Percentiles rank a stretch among this genome's conserved stretches.
phyloP scores from a whole-genome alignment of 2,888 invertebrate species.

The Conomelus anceps region DNA sequence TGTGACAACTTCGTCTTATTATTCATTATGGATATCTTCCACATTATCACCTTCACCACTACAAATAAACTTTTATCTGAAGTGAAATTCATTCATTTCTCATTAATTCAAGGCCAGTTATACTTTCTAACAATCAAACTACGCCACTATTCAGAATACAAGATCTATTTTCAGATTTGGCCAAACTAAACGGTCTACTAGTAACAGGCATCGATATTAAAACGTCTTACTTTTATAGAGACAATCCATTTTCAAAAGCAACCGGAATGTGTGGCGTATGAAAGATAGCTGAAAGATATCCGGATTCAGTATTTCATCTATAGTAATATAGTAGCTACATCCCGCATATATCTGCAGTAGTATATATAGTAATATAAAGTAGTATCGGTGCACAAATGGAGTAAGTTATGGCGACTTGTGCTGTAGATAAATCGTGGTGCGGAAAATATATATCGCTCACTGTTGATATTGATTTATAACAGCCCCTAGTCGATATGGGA shows the following conservation, averaged over 20 bases:
- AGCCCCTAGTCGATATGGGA: not conserved
- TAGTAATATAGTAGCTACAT: not conserved
- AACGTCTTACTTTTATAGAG: not conserved
- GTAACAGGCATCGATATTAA: not conserved
- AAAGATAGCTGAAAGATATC: not conserved
- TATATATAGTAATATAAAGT: not conserved
- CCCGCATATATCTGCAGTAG: too few relatives aligned
- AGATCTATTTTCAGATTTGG: not conserved
- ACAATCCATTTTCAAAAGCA: not conserved
- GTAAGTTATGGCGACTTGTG: not conserved
- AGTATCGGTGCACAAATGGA: not conserved
- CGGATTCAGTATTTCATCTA: not conserved
- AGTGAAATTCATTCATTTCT: too few relatives aligned
- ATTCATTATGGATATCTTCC: too few relatives aligned
- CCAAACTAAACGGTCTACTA: not conserved
- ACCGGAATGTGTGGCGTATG: not conserved
- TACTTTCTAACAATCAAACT: not conserved
- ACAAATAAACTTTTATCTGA: too few relatives aligned
- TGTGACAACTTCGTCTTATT: too few relatives aligned
- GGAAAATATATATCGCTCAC: not conserved
- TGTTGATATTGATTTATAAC: not conserved
- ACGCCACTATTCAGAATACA: not conserved
- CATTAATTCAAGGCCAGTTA: too few relatives aligned
- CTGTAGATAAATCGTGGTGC: not conserved
- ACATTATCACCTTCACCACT: too few relatives aligned